Evolutionary conservation across 1,140 invertebrate species (phyloP), one percentile per base, ranked within the genome.

Genomic region (Plectrocnemia conspersa): DNA sequence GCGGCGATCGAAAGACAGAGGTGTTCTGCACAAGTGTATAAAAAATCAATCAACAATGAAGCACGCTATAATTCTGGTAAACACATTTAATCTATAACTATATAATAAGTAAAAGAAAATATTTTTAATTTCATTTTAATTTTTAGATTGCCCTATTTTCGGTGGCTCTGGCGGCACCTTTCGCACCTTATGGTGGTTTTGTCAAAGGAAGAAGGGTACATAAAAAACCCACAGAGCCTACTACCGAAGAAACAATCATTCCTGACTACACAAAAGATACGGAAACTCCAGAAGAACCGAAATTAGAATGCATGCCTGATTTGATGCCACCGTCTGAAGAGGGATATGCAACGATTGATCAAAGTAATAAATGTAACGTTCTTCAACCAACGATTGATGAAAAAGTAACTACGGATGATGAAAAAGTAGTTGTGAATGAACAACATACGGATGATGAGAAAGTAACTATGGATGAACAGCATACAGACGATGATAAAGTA

Each of bases 141-240:
- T 46, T 47, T 33, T 22, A 47, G 45, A 2, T 47, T 5, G 45
- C 15, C n/a, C 10, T 47, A 19, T 10, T 18, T n/a, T 47, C 27
- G n/a, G 27, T 47, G 11, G 45, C 18, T 35, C 11, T 35, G 1
- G 45, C 45, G 18, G 45, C 45, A n/a, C 45, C 45, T 6, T 2
- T 18, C 25, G 16, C n/a, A 24, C n/a, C n/a, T 33, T 33, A 33
- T 9, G n/a, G 9, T 13, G n/a, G 6, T 33, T 33, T 33, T 9
- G 19, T 38, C 35, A 38, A 38, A 38, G 35, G 15, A 7, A 38
- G 7, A 38, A 7, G 16, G 7, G 35, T 9, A 38, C 35, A 7
- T 9, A 7, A 38, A 15, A 15, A 38, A 15, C 7, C 35, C 7
- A 15, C 5, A 7, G 15, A 29, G n/a, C n/a, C 27, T 6, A 29